These are phyloP conservation scores for Ptilorrhoa leucosticta DNA, from an alignment of 2,113 vertebrate genomes.

Conservation along the genomic window DNA sequence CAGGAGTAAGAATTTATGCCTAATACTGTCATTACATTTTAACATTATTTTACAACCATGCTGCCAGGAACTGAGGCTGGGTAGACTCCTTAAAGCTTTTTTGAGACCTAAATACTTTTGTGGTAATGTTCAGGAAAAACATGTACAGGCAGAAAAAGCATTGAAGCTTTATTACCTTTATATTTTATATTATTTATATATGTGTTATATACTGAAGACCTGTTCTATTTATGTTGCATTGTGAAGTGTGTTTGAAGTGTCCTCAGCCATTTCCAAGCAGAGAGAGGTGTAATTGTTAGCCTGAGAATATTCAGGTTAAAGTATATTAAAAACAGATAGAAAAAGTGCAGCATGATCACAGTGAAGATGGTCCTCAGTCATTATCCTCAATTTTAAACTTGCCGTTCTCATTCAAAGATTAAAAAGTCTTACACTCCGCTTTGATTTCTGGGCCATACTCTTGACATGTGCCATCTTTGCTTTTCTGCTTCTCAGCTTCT, in stretches of 20 bases:
- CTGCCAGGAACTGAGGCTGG: constrained; percentile 33
- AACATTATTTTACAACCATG: not conserved
- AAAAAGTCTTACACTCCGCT: not conserved
- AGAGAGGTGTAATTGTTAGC: not conserved
- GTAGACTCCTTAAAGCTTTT: constrained; percentile 53
- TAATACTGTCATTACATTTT: constrained; percentile 3
- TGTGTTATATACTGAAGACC: not conserved
- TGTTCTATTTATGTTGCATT: not conserved
- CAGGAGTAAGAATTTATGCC: constrained; percentile 75
- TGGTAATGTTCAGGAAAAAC: not conserved
- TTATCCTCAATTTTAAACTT: not conserved
- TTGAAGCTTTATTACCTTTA: not conserved
- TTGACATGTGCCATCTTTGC: not conserved
- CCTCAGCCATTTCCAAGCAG: not conserved
- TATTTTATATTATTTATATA: not conserved
- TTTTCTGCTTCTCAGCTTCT: not conserved
- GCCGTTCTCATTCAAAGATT: not conserved
- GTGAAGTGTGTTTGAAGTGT: not conserved
- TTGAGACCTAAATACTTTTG: not conserved
- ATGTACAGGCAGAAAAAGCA: not conserved
- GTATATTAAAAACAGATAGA: not conserved
- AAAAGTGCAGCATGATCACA: not conserved
- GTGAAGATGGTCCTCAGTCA: not conserved
- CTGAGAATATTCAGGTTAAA: not conserved
- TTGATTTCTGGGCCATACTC: not conserved